These are phyloP conservation scores for Drosophila nannoptera DNA, from an alignment of 1,140 invertebrate genomes.

Conservation along the genomic window DNA sequence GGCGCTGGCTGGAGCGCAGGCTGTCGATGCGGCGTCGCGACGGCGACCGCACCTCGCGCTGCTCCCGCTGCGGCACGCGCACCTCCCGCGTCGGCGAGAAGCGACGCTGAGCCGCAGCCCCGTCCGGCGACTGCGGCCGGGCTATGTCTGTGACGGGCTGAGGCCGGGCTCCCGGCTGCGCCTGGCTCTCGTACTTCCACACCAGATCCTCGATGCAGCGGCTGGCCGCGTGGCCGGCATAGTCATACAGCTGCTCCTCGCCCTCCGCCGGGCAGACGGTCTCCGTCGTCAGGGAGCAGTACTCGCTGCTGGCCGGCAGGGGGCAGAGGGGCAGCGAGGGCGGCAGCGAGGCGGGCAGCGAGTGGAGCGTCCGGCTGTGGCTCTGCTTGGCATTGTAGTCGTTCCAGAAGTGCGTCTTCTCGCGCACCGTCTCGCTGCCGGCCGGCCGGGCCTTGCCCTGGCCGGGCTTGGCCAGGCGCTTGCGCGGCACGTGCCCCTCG, in stretches of 20 bases:
- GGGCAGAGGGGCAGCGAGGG: conserved; percentile 7
- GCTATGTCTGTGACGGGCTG: conserved; percentile 58
- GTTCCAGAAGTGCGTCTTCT: conserved; percentile 71
- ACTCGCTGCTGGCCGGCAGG: conserved; percentile 15
- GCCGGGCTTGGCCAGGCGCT: conserved; percentile 22
- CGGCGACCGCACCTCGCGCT: conserved; percentile 83
- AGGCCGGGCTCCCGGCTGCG: conserved; percentile 10
- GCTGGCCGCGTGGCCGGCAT: conserved; percentile 5
- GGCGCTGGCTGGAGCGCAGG: conserved; percentile 47
- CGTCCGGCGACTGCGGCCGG: conserved; percentile 52
- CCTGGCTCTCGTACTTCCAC: conserved; percentile 70
- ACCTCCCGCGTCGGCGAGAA: conserved; percentile 75
- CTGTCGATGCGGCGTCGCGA: conserved; percentile 83
- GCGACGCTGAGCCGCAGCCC: conserved; percentile 34
- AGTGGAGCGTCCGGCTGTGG: conserved; percentile 16
- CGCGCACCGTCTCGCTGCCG: conserved; percentile 58
- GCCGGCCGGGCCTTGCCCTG: conserved; percentile 29
- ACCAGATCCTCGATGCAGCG: conserved; percentile 73
- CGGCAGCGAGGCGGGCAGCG: conserved; percentile 26
- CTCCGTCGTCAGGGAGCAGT: conserved; percentile 40
- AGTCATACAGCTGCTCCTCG: conserved; percentile 58
- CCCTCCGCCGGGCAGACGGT: conserved; percentile 20
- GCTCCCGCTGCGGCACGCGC: conserved; percentile 75
- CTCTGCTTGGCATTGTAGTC: conserved; percentile 67
- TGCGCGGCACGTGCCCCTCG: conserved; percentile 62